These are phyloP conservation scores for Pyrochroa serraticornis DNA, from an alignment of 2,888 invertebrate species.

Conservation along the genomic window DNA sequence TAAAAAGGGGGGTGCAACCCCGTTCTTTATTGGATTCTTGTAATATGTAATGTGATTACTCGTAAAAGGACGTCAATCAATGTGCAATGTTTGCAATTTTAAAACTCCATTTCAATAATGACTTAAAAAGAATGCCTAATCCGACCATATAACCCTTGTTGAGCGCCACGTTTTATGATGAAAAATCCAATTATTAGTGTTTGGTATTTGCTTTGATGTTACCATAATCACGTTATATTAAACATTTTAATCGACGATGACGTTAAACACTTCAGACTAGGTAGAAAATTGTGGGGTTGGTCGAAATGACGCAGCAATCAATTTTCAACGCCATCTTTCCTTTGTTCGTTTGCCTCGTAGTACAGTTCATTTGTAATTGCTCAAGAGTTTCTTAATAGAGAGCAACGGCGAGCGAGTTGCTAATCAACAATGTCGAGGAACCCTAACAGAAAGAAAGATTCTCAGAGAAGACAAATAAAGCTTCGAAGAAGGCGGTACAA, in stretches of 20 bases:
- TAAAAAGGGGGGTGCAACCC: conserved; percentile 37
- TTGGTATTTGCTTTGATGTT: conserved; percentile 3
- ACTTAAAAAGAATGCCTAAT: conserved; percentile 33
- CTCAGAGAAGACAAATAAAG: too few relatives aligned
- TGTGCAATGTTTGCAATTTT: conserved; percentile 49
- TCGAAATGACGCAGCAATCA: too few relatives aligned
- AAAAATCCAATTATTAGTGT: conserved; percentile 6
- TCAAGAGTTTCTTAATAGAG: too few relatives aligned
- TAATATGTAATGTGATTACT: conserved; percentile 48
- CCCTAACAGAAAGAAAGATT: neutral
- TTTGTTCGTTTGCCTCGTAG: too few relatives aligned
- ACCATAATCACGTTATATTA: neutral
- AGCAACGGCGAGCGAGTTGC: too few relatives aligned
- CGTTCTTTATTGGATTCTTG: conserved; percentile 44
- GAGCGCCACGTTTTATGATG: neutral
- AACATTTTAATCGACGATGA: conserved; percentile 3
- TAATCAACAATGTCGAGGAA: too few relatives aligned
- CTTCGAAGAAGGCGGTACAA: too few relatives aligned
- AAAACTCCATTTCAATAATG: conserved; percentile 47
- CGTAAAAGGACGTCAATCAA: conserved; percentile 50
- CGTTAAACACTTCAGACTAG: neutral
- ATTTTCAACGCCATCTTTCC: too few relatives aligned
- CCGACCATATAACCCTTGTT: conserved; percentile 3
- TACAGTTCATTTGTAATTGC: too few relatives aligned
- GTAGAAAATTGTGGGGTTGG: too few relatives aligned